A percentile compares a stretch with the other conserved stretches of the same genome.
Evolutionary conservation across 1,140 invertebrate genomes (phyloP).

Genomic region (Bombyx mori): ASM3026992v2 NC_085116.1:13209501-13210000

Average conservation of each 20-base stretch:
- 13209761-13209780: slow-evolving; percentile 3
- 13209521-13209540: no score
- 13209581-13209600: no score
- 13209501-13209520: no score
- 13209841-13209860: slow-evolving; percentile 27
- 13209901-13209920: slow-evolving; percentile 54
- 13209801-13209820: slow-evolving; percentile 66
- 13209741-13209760: not conserved
- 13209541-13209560: no score
- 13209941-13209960: slow-evolving; percentile 62
- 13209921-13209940: slow-evolving; percentile 68
- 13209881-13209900: slow-evolving; percentile 25
- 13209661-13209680: no score
- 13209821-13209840: slow-evolving; percentile 49
- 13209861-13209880: slow-evolving; percentile 28
- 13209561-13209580: no score
- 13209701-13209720: no score
- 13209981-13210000: slow-evolving; percentile 52
- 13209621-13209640: no score
- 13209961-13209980: slow-evolving; percentile 59
- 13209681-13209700: no score
- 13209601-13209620: no score
- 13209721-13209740: no score
- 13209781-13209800: slow-evolving; percentile 27
- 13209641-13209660: no score